These are phyloP conservation scores for Lagorchestes hirsutus DNA, from an alignment of 2,797 vertebrate genomes.

Conservation along the genomic window DNA sequence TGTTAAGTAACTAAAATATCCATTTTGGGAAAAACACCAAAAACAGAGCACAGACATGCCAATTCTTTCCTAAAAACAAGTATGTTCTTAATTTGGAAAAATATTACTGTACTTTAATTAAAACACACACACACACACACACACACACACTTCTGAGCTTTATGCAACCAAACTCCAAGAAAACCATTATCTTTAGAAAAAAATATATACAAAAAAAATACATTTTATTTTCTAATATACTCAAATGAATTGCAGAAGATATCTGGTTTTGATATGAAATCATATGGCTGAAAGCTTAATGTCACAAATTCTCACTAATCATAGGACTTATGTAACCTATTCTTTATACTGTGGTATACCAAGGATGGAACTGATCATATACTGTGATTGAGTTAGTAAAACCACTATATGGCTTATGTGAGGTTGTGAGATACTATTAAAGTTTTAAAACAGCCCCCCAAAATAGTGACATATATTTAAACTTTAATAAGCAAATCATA, in stretches of 20 bases:
- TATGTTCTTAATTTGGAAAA: constrained; percentile 16
- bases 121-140: not conserved
- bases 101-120: not conserved
- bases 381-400: not conserved
- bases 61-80: constrained; percentile 5
- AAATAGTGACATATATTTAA: not conserved
- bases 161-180: not conserved
- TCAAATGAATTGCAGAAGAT: not conserved
- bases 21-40: not conserved
- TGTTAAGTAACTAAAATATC: not conserved
- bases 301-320: constrained; percentile 41
- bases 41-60: not conserved
- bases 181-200: not conserved
- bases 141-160: not conserved
- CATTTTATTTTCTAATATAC: not conserved
- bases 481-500: not conserved
- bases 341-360: not conserved
- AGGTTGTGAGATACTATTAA: not conserved
- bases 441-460: not conserved
- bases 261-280: constrained; percentile 24
- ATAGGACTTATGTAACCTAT: not conserved
- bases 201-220: not conserved
- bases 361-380: not conserved
- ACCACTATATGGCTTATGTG: not conserved
- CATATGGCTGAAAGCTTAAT: not conserved